These are phyloP conservation scores for Tanytarsus gracilentus DNA, from an alignment of 2,888 invertebrate genomes.

Conservation along the genomic window DNA sequence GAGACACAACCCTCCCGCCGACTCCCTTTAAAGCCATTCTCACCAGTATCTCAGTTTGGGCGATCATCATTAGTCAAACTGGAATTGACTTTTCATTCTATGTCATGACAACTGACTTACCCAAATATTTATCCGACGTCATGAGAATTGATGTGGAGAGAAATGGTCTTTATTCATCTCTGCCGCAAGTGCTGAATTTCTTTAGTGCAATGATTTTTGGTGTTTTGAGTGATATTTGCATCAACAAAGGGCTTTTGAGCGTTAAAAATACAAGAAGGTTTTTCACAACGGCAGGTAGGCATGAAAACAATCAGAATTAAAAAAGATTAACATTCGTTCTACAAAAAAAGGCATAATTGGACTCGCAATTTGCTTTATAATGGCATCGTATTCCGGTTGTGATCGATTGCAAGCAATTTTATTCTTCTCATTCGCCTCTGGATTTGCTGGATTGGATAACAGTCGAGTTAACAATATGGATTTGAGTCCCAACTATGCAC, in stretches of 20 bases:
- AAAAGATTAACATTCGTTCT: constrained; percentile 28
- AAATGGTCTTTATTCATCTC: constrained; percentile 38
- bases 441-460: constrained; percentile 24
- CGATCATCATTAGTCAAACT: constrained; percentile 40
- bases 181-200: constrained; percentile 29
- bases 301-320: background rate
- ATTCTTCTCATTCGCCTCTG: constrained; percentile 23
- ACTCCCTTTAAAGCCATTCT: constrained; percentile 46
- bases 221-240: constrained; percentile 52
- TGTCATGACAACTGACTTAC: constrained; percentile 51
- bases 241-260: constrained; percentile 47
- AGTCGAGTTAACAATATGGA: constrained; percentile 43
- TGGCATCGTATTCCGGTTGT: constrained; percentile 53
- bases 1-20: constrained; percentile 38
- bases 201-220: constrained; percentile 24
- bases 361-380: constrained; percentile 50
- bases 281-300: constrained; percentile 52
- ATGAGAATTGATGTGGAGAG: constrained; percentile 54
- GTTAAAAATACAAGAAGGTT: constrained; percentile 51
- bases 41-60: constrained; percentile 45
- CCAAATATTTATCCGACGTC: constrained; percentile 49
- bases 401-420: constrained; percentile 43
- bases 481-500: constrained; percentile 56
- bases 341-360: constrained; percentile 48
- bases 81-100: constrained; percentile 53